phyloP scores from a whole-genome alignment of 1,140 invertebrate genomes.

The Gryon sp. region DNA sequence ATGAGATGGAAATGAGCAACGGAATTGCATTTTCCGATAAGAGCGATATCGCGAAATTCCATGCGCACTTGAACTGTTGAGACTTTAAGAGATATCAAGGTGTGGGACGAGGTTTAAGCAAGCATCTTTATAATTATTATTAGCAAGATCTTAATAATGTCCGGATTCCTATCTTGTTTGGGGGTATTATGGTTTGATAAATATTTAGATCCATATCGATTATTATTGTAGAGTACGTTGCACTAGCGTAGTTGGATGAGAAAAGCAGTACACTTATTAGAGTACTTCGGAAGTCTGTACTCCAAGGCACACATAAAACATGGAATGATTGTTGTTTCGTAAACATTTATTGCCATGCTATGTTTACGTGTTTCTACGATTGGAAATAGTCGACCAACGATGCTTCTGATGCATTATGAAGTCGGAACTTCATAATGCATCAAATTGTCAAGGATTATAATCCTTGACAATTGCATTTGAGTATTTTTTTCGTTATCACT shows the following conservation, averaged over 20 bases:
- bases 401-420: too few species aligned
- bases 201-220: slow-evolving; percentile 25
- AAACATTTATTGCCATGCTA: slow-evolving; percentile 12
- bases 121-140: too few species aligned
- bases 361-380: slow-evolving; percentile 7
- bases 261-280: slow-evolving; percentile 2
- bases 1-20: slow-evolving; percentile 51
- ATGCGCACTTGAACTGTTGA: background rate
- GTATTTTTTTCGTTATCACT: too few species aligned
- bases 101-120: too few species aligned
- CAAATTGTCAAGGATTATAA: too few species aligned
- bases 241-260: background rate
- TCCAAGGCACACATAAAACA: slow-evolving; percentile 10
- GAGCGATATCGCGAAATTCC: slow-evolving; percentile 37
- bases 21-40: slow-evolving; percentile 43
- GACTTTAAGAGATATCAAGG: too few species aligned
- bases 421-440: too few species aligned
- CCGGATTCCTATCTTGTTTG: slow-evolving; percentile 11
- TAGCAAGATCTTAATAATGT: slow-evolving; percentile 10
- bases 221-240: slow-evolving; percentile 4
- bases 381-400: background rate
- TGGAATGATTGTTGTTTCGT: slow-evolving; percentile 10
- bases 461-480: too few species aligned
- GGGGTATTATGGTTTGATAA: slow-evolving; percentile 7
- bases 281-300: background rate